Evolutionary conservation across 2,888 invertebrate genomes (phyloP), one percentile per base, ranked within the genome.

Genomic region (Phyllotreta striolata): DNA sequence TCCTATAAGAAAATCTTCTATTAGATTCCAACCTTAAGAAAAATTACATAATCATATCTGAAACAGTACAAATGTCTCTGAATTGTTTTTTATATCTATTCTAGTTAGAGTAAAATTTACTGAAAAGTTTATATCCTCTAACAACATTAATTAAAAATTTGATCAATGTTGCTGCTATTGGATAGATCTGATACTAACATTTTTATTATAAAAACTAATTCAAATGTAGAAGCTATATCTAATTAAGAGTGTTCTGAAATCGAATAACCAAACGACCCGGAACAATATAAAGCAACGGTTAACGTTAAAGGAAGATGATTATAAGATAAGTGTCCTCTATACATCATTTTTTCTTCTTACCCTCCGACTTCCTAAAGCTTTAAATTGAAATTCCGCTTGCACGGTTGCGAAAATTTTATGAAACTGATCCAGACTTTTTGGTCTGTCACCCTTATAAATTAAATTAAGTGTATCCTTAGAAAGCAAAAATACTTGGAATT

Each of bases 311-410:
- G 35, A 49, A 49, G 49, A 35, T 49, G 35, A 49, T 49, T 49
- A 49, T 49, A 49, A 49, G n/a, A 49, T 35, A 35, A 47, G 9
- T 49, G 49, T 49, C 35, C 49, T 10, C 49, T 35, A 49, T 49
- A 49, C 37, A 49, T 49, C 49, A 49, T 49, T 35, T 49, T 35
- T 8, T 6, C 7, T 49, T 49, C 3, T 7, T 12, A 2, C 49
- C 49, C 49, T 47, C 10, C 24, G 14, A 47, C 8, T 47, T 34
- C 47, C 35, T 49, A 49, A 34, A 34, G 49, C 37, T 49, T 49
- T 49, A 49, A 49, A 49, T 49, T 49, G 49, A 49, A 49, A 49
- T 49, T 49, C 49, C 49, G 49, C 49, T 49, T 35, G 49, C 49
- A 49, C 49, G 49, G 49, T 49, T 14, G 35, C 49, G 34, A 49